These are phyloP conservation scores for Julus scandinavius DNA, from an alignment of 2,888 invertebrate genomes.

Conservation along the genomic window DNA sequence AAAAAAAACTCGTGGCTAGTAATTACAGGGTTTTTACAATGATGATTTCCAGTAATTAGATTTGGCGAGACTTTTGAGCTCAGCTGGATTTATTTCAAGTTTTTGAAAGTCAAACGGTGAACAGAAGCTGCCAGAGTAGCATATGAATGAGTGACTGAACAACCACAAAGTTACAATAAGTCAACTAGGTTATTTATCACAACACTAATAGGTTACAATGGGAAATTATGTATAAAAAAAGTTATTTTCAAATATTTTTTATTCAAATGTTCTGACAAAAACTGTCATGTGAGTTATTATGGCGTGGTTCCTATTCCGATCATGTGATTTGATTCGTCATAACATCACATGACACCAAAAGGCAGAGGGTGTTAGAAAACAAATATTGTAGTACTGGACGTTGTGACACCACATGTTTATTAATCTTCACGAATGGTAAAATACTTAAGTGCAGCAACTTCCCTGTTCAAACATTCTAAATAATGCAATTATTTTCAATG, in stretches of 20 bases:
- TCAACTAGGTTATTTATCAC: too few relatives aligned
- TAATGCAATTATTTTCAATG: neutral
- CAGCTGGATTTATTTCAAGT: neutral
- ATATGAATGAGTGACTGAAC: neutral
- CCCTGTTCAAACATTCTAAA: too few relatives aligned
- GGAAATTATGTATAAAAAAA: neutral
- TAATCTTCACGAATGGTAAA: neutral
- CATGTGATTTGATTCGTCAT: too few relatives aligned
- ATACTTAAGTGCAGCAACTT: too few relatives aligned
- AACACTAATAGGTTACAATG: neutral
- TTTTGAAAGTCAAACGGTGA: constrained; percentile 6
- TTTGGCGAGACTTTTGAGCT: neutral
- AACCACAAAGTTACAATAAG: neutral
- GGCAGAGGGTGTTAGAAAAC: too few relatives aligned
- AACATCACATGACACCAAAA: too few relatives aligned
- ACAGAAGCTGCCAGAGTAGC: neutral
- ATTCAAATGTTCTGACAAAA: too few relatives aligned
- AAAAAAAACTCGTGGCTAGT: neutral
- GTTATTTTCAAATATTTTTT: neutral
- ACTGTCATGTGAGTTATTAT: too few relatives aligned
- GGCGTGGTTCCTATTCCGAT: too few relatives aligned
- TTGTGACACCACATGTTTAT: neutral
- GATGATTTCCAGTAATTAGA: neutral
- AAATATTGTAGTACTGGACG: too few relatives aligned
- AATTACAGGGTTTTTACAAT: constrained; percentile 16